These are phyloP conservation scores for Trachelus troglodyta DNA, from an alignment of 2,888 invertebrate genomes.

Conservation along the genomic window DNA sequence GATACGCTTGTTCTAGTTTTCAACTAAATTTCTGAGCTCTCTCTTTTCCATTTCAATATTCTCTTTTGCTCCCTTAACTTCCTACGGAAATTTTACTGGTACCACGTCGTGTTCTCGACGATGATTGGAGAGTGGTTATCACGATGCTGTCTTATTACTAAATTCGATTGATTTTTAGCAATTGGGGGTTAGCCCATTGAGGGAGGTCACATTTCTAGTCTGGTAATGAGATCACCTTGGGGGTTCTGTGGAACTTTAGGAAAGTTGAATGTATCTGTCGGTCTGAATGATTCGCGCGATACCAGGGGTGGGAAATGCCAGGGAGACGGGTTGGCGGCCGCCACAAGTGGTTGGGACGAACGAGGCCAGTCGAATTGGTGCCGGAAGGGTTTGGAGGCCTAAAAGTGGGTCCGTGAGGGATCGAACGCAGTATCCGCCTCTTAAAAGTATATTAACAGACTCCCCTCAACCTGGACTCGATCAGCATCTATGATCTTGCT, in stretches of 20 bases:
- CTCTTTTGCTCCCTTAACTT: neutral
- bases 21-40: neutral
- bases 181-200: neutral
- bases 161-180: neutral
- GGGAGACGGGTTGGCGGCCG: neutral
- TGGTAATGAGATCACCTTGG: neutral
- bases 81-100: neutral
- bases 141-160: neutral
- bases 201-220: neutral
- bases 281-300: neutral
- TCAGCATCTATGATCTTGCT: neutral
- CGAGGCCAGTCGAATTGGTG: neutral
- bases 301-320: neutral
- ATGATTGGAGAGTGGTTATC: neutral
- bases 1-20: neutral
- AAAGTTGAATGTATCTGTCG: neutral
- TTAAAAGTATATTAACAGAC: neutral
- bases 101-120: neutral
- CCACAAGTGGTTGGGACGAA: conserved; percentile 1
- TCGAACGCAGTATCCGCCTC: neutral
- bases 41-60: neutral
- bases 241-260: neutral
- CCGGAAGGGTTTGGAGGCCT: neutral
- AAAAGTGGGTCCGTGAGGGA: neutral
- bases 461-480: neutral